Evolutionary conservation across 1,140 invertebrate genomes (phyloP).

Genomic region (Drusus annulatus): DNA sequence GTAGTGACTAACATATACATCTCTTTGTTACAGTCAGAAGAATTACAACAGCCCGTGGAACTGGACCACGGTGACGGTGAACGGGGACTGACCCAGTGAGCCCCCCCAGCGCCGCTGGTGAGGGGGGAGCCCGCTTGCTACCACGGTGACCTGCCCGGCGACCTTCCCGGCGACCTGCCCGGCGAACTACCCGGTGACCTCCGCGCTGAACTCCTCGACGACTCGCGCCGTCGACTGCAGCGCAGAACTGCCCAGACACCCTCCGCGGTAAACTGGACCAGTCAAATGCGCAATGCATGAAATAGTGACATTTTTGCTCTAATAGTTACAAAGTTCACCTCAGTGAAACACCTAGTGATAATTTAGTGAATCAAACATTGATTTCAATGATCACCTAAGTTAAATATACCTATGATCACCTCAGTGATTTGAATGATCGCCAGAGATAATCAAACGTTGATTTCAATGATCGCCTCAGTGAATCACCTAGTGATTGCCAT

Average conservation of each 20-base stretch:
- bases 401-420: too few relatives aligned
- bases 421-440: too few relatives aligned
- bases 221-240: background rate
- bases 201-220: background rate
- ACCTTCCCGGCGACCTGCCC: background rate
- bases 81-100: conserved; percentile 69
- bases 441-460: too few relatives aligned
- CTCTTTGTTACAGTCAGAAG: conserved; percentile 65
- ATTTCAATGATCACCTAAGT: too few relatives aligned
- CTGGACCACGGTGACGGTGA: conserved; percentile 70
- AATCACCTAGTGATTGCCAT: too few relatives aligned
- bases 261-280: background rate
- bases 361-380: too few relatives aligned
- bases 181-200: background rate
- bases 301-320: too few relatives aligned
- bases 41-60: conserved; percentile 69
- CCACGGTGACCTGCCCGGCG: background rate
- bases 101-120: conserved; percentile 68
- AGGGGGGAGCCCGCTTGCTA: conserved; percentile 55
- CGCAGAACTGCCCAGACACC: conserved; percentile 10
- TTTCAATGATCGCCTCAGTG: too few relatives aligned
- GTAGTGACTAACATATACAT: conserved; percentile 8
- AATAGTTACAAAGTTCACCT: too few relatives aligned
- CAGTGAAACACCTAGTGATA: too few relatives aligned
- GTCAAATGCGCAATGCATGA: too few relatives aligned